Evolutionary conservation across 2,888 invertebrate species (phyloP), one percentile per base, ranked within the genome.

Genomic region (Baccha elongata): DNA sequence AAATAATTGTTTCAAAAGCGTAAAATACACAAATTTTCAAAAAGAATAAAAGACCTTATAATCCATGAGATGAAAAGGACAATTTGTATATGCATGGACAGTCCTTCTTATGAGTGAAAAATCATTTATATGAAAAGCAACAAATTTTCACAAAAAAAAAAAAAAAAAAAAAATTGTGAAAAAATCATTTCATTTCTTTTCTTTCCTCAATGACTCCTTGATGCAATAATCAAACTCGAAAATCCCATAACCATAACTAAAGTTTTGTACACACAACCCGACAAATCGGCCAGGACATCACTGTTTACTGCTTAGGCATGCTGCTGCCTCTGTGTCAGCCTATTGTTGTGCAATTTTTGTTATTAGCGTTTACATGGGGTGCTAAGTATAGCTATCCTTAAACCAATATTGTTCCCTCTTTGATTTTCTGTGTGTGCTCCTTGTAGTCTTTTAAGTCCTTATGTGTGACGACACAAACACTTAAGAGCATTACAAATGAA

Each of bases 361-460:
- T 65, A 71, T 75, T 74, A 71, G 69, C 71, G 65, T 64, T 80
- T 48, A 58, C 80, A 46, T 80, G 69, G 80, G 74, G 80, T 80
- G 80, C 69, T 69, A 68, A 73, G 73, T 80, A 65, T 32, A 23
- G 5, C n/a, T 46, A 26, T 69, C 64, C 55, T 80, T 69, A 21
- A 44, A 68, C 35, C 48, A 64, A 80, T 75, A 35, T 21, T 68
- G 46, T 64, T 35, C 53, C 53, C 68, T 55, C 13, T 58, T 26
- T 26, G 58, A 3, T 13, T 60, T 19, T 17, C 11, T 32, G 23
- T 23, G 23, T 23, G 23, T 23, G 23, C 23, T 23, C 5, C 23
- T 32, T 32, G 17, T 6, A 13, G 21, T 23, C 11, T 58, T 58
- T 40, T 2, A 5, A 23, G 10, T 19, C 10, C 78, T 72, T 71